phyloP scores from a whole-genome alignment of 2,797 vertebrate species.

The Remorina albescens region DNA sequence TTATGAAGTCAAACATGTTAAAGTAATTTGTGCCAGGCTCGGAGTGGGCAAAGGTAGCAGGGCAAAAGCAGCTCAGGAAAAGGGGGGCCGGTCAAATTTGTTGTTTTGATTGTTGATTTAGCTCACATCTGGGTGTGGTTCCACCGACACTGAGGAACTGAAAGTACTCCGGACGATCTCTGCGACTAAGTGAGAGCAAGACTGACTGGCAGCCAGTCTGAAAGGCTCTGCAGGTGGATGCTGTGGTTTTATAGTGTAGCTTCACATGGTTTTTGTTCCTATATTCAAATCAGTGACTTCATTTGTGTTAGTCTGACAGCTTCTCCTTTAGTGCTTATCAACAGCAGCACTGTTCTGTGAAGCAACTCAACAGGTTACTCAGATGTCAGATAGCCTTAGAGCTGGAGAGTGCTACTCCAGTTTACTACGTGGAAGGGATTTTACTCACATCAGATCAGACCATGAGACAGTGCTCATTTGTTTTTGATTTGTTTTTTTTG shows the following conservation, averaged over 20 bases:
- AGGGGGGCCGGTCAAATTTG: slow-evolving; percentile 4
- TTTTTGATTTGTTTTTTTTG: not conserved
- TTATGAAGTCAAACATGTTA: not conserved
- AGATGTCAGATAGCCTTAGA: not conserved
- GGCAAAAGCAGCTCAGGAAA: not conserved
- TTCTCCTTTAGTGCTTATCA: slow-evolving; percentile 4
- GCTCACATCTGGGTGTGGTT: slow-evolving; percentile 71
- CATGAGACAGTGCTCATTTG: not conserved
- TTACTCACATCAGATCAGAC: not conserved
- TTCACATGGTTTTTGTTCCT: slow-evolving; percentile 30
- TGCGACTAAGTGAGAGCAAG: not conserved
- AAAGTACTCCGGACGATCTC: slow-evolving; percentile 38
- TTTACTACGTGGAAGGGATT: too few relatives aligned
- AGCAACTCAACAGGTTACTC: not conserved
- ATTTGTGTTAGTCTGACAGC: not conserved
- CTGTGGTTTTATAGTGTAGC: not conserved
- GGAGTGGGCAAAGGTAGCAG: not conserved
- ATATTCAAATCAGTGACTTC: slow-evolving; percentile 12
- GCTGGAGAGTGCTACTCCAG: not conserved
- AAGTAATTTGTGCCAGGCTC: not conserved
- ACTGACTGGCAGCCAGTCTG: not conserved
- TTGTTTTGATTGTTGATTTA: slow-evolving; percentile 32
- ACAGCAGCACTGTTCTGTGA: not conserved
- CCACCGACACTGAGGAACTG: slow-evolving; percentile 57
- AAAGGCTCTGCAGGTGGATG: not conserved